These are phyloP conservation scores for Malurus cyaneus DNA, from an alignment of 2,113 vertebrate species.

Conservation along the genomic window DNA sequence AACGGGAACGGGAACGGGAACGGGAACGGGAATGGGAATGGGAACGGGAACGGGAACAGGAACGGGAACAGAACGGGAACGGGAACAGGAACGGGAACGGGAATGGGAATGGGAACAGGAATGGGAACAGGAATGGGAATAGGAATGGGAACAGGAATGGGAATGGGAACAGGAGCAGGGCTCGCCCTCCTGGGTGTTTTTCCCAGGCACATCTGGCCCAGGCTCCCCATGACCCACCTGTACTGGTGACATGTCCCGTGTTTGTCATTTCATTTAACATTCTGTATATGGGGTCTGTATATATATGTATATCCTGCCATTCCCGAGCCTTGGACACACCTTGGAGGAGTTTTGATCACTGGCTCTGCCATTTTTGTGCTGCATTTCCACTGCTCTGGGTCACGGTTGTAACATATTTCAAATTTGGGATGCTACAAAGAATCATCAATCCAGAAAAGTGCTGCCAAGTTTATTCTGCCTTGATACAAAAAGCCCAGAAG, in stretches of 20 bases:
- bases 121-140: too few relatives aligned
- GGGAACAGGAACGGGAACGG: background rate
- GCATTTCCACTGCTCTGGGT: background rate
- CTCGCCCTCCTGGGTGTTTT: background rate
- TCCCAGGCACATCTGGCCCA: slow-evolving; percentile 28
- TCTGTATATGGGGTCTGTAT: too few relatives aligned
- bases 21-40: background rate
- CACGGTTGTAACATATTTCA: background rate
- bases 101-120: background rate
- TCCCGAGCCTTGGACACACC: background rate
- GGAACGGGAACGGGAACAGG: too few relatives aligned
- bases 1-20: too few relatives aligned
- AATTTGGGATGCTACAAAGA: background rate
- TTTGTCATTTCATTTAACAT: too few relatives aligned
- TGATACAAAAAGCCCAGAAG: background rate
- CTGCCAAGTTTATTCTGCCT: accelerated
- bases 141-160: too few relatives aligned
- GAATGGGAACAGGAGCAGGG: background rate
- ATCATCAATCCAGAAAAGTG: background rate
- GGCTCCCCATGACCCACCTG: background rate
- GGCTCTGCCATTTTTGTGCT: background rate
- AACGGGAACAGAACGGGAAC: too few relatives aligned
- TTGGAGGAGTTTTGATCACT: background rate
- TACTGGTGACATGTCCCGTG: too few relatives aligned
- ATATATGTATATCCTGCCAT: background rate